A percentile compares a stretch with the other conserved stretches of the same genome.
Conservation (phyloP, 2,888 invertebrate genomes). For the Drosophila paramelanica region DNA sequence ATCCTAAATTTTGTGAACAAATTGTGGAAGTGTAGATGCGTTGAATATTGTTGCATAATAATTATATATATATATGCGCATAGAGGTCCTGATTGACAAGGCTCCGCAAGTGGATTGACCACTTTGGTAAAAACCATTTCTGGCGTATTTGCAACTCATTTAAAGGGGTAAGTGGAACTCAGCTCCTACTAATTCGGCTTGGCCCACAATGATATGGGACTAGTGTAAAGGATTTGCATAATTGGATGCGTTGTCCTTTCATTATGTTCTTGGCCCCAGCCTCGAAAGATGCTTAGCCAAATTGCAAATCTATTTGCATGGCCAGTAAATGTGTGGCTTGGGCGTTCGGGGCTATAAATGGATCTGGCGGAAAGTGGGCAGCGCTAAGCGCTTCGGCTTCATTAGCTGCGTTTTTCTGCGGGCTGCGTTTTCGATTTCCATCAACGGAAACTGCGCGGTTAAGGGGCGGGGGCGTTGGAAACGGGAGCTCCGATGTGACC, state of each 20-base stretch:
- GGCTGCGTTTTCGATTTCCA: slow-evolving; percentile 56
- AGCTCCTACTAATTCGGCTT: neutral
- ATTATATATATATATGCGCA: neutral
- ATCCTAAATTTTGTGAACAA: slow-evolving; percentile 20
- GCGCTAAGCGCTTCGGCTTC: slow-evolving; percentile 50
- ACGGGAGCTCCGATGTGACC: slow-evolving; percentile 9
- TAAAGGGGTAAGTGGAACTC: slow-evolving; percentile 12
- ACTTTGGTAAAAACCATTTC: neutral
- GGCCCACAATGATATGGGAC: neutral
- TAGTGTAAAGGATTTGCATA: neutral
- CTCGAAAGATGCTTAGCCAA: neutral
- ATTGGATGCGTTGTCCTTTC: slow-evolving; percentile 2
- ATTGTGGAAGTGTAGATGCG: slow-evolving; percentile 25
- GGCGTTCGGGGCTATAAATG: neutral
- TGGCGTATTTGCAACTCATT: neutral
- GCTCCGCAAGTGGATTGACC: slow-evolving; percentile 2
- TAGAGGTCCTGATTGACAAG: neutral
- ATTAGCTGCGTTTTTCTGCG: slow-evolving; percentile 76
- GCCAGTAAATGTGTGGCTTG: neutral
- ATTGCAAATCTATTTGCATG: slow-evolving; percentile 20
- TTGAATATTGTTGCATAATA: slow-evolving; percentile 9
- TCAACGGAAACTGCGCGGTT: slow-evolving; percentile 13
- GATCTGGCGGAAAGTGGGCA: neutral
- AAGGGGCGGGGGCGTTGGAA: neutral
- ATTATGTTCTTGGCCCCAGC: neutral